Percentiles rank a stretch among this genome's conserved stretches.
Evolutionary conservation across 2,113 vertebrate species (phyloP).

Genomic region (Ramphastos sulfuratus): DNA sequence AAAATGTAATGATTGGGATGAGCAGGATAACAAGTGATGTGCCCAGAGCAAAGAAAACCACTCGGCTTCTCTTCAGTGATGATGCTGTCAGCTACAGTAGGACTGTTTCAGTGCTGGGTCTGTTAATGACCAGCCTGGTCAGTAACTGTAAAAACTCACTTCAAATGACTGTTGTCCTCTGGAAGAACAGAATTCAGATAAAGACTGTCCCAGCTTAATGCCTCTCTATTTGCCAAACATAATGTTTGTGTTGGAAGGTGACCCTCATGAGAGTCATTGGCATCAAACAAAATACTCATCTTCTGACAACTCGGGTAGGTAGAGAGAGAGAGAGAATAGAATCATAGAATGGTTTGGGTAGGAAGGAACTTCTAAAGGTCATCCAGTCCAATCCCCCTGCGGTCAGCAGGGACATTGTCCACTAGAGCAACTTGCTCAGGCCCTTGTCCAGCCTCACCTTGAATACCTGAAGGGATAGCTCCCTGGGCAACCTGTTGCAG

Average conservation of each 20-base stretch:
- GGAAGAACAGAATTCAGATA: neutral
- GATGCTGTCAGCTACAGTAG: neutral
- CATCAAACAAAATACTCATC: neutral
- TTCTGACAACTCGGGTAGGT: neutral
- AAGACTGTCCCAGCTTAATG: neutral
- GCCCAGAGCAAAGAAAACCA: neutral
- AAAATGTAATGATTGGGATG: neutral
- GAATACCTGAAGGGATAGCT: no score
- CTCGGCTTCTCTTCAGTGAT: neutral
- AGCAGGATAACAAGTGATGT: neutral
- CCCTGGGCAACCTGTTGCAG: no score
- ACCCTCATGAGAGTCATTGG: neutral
- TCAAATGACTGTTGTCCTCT: neutral
- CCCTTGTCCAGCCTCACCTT: no score
- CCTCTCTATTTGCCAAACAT: neutral
- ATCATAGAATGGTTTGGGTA: no score
- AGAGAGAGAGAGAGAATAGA: no score
- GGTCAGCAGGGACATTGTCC: no score
- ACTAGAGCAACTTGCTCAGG: no score
- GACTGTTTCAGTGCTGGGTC: fast-evolving
- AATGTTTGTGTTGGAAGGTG: neutral
- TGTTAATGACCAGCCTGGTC: neutral
- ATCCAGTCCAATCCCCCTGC: no score
- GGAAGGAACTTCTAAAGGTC: no score
- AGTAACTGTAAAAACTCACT: neutral